phyloP scores from a whole-genome alignment of 1,140 invertebrate species.

The Asbolus verrucosus region DNA sequence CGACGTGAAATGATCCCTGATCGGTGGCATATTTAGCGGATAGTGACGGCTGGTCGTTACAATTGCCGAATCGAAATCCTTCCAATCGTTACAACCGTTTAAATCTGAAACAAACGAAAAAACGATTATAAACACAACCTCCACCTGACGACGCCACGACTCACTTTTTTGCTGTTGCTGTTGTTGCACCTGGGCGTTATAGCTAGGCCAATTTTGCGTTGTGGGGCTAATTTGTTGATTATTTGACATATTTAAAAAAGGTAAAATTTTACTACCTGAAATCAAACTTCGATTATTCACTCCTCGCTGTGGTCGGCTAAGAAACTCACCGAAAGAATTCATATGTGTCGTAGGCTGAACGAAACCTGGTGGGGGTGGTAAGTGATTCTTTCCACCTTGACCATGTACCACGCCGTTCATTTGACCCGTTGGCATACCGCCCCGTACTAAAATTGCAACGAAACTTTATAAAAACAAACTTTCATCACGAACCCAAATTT shows the following conservation, averaged over 20 bases:
- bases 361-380: slow-evolving; percentile 64
- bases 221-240: slow-evolving; percentile 61
- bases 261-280: slow-evolving; percentile 66
- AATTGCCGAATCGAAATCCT: slow-evolving; percentile 88
- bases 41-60: slow-evolving; percentile 76
- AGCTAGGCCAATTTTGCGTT: slow-evolving; percentile 62
- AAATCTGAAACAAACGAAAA: slow-evolving; percentile 63
- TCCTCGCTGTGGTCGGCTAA: too few species aligned
- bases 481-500: too few species aligned
- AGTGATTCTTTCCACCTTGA: slow-evolving; percentile 56
- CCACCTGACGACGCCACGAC: slow-evolving; percentile 16
- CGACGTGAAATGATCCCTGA: slow-evolving; percentile 46
- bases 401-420: slow-evolving; percentile 61
- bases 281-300: slow-evolving; percentile 13
- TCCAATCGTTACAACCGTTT: slow-evolving; percentile 79
- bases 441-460: slow-evolving; percentile 1
- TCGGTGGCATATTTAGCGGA: slow-evolving; percentile 63
- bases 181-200: slow-evolving; percentile 56
- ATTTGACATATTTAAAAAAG: slow-evolving; percentile 64
- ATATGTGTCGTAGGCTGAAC: slow-evolving; percentile 64
- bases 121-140: slow-evolving; percentile 5
- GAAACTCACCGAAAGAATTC: slow-evolving; percentile 65
- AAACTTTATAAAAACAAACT: neutral
- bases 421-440: slow-evolving; percentile 47
- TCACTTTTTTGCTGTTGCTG: slow-evolving; percentile 61